Conservation (phyloP, 2,113 vertebrate species). For the Oreochromis spilurus region DNA sequence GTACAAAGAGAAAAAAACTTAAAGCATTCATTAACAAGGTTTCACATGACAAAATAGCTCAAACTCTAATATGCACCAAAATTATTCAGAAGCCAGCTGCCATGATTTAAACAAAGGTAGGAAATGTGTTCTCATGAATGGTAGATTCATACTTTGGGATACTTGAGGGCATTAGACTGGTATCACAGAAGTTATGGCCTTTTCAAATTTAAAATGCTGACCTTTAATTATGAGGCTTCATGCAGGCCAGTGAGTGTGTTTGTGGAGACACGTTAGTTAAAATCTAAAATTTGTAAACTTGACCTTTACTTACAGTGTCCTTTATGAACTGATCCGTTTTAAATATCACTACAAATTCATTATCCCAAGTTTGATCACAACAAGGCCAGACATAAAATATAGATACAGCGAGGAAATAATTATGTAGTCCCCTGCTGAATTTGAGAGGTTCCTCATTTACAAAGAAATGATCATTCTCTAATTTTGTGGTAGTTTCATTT, state of each 20-base stretch:
- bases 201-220: slow-evolving; percentile 16
- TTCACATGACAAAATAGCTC: neutral
- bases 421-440: neutral
- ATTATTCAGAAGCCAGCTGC: neutral
- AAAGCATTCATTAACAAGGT: neutral
- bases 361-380: neutral
- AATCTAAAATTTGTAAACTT: neutral
- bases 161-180: neutral
- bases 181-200: neutral
- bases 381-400: neutral
- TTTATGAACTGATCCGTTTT: neutral
- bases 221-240: slow-evolving; percentile 25
- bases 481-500: neutral
- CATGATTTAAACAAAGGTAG: neutral
- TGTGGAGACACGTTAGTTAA: neutral
- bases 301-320: neutral
- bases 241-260: neutral
- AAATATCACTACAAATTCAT: neutral
- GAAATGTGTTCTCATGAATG: neutral
- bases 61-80: neutral
- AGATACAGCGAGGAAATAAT: neutral
- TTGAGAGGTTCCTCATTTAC: neutral
- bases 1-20: neutral
- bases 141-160: neutral
- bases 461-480: neutral